A percentile compares a stretch with the other conserved stretches of the same genome.
Conservation (phyloP, 2,113 vertebrate species). For the Salminus brasiliensis region DNA sequence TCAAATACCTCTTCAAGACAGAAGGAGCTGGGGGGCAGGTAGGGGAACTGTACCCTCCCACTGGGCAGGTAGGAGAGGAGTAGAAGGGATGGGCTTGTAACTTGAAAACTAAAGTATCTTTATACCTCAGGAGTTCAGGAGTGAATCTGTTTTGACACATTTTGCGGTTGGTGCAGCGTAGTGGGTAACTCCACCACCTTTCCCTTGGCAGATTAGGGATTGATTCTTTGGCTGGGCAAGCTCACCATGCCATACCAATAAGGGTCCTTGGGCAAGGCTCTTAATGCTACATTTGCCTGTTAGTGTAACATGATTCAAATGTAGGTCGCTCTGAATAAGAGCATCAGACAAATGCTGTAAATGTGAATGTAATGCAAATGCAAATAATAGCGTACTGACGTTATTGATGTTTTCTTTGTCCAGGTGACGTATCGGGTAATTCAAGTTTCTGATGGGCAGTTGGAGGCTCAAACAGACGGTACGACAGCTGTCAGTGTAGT, state of each 20-base stretch:
- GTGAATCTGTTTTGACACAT: no score
- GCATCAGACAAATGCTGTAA: no score
- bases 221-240: no score
- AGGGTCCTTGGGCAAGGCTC: no score
- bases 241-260: no score
- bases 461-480: conserved; percentile 88
- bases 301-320: no score
- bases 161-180: no score
- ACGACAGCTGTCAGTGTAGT: conserved; percentile 85
- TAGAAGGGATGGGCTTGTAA: conserved; percentile 22
- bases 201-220: no score
- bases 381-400: background rate
- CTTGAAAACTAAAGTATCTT: background rate
- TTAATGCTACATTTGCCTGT: no score
- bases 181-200: no score
- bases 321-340: no score
- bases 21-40: conserved; percentile 92
- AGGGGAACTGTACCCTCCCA: conserved; percentile 59
- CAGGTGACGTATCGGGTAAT: conserved; percentile 94
- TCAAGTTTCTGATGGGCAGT: conserved; percentile 90
- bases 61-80: conserved; percentile 56
- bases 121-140: background rate
- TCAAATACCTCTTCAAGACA: conserved; percentile 92
- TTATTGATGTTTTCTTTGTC: background rate
- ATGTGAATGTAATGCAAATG: no score